Percentiles rank a stretch among this genome's conserved stretches.
phyloP scores from a whole-genome alignment of 2,797 vertebrate genomes.

The Periparus ater region DNA sequence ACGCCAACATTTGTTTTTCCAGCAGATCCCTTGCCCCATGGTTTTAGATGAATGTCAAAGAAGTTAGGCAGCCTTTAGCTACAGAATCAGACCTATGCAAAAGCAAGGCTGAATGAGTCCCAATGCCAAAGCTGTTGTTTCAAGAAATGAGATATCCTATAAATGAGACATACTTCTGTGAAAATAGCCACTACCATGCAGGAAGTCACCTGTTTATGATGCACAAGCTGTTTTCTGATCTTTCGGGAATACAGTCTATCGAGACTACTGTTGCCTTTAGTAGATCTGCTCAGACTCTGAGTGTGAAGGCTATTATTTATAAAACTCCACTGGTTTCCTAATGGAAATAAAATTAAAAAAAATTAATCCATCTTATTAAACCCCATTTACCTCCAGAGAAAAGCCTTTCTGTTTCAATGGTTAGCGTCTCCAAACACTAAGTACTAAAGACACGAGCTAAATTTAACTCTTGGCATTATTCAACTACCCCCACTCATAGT shows the following conservation, averaged over 20 bases:
- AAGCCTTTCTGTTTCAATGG: not conserved
- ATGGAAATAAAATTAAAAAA: not conserved
- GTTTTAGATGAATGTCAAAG: not conserved
- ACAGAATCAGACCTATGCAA: conserved; percentile 34
- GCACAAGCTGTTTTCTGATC: conserved; percentile 97
- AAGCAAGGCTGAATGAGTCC: conserved; percentile 49
- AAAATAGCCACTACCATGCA: not conserved
- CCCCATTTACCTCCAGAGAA: not conserved
- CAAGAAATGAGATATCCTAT: not conserved
- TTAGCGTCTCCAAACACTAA: not conserved
- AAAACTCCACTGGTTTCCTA: conserved; percentile 99
- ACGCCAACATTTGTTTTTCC: not conserved
- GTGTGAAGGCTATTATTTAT: conserved; percentile 98
- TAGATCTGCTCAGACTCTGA: conserved; percentile 87
- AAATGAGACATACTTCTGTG: not conserved
- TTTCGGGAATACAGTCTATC: conserved; percentile 97
- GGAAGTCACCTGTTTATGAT: conserved; percentile 96
- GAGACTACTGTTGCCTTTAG: conserved; percentile 95
- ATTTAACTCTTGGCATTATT: not conserved
- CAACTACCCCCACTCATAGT: not conserved
- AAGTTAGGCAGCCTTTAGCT: conserved; percentile 42
- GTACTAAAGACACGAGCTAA: not conserved
- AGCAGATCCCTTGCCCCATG: not conserved
- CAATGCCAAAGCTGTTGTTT: conserved; percentile 22
- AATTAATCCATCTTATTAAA: not conserved